Conservation (phyloP, 2,888 invertebrate species). For the Drosophila barbarae region DNA sequence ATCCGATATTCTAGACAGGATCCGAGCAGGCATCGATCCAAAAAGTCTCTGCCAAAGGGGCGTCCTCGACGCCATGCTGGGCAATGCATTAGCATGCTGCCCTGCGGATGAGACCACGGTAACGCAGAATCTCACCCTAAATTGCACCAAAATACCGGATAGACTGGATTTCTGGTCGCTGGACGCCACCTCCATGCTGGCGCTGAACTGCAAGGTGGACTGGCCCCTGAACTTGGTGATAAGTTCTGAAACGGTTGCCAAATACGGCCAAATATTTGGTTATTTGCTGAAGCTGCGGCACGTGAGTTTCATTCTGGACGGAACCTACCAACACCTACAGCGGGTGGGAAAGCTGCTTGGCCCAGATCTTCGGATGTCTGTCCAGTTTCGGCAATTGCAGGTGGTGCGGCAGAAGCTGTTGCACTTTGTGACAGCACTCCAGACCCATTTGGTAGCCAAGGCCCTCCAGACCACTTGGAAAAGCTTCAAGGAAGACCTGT, state of each 20-base stretch:
- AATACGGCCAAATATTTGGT: slow-evolving; percentile 88
- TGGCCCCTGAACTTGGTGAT: slow-evolving; percentile 91
- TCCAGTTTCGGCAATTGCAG: slow-evolving; percentile 86
- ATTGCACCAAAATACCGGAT: slow-evolving; percentile 81
- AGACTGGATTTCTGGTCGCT: slow-evolving; percentile 84
- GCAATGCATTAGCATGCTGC: slow-evolving; percentile 85
- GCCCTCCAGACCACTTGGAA: slow-evolving; percentile 88
- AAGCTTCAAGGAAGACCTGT: slow-evolving; percentile 85
- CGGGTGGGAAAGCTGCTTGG: slow-evolving; percentile 81
- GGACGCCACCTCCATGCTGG: slow-evolving; percentile 85
- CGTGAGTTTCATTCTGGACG: slow-evolving; percentile 87
- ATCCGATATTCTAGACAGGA: slow-evolving; percentile 84
- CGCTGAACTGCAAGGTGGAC: slow-evolving; percentile 85
- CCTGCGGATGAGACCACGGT: slow-evolving; percentile 77
- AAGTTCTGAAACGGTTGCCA: slow-evolving; percentile 85
- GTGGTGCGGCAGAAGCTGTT: slow-evolving; percentile 87
- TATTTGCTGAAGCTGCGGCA: slow-evolving; percentile 87
- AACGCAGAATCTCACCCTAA: slow-evolving; percentile 82
- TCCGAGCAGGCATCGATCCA: slow-evolving; percentile 84
- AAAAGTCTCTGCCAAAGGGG: slow-evolving; percentile 85
- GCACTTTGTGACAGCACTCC: slow-evolving; percentile 87
- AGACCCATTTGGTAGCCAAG: slow-evolving; percentile 88
- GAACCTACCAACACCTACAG: slow-evolving; percentile 85
- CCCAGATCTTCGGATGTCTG: slow-evolving; percentile 82
- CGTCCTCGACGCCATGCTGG: slow-evolving; percentile 85